Base-by-base conservation (phyloP, 2,113 vertebrate species). In the Bombycilla garrulus region DNA sequence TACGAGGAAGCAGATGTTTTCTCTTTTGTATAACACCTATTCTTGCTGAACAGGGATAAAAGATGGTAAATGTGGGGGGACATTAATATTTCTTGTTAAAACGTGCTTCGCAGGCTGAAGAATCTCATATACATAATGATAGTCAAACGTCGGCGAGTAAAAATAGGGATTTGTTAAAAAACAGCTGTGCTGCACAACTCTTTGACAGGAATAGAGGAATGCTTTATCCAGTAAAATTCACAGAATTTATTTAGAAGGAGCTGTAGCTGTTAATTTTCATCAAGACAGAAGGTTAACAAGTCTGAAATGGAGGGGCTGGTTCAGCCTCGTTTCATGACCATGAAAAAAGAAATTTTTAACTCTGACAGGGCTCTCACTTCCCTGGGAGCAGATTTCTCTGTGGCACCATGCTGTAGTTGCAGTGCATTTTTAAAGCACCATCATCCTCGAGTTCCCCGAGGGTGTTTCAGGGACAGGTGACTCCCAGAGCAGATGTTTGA, bases 61-160 rank as follows among this genome's bases (percentile, higher is more conserved):
- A 92, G 31, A 92, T 87, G 60, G 33, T 65, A 11, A 77, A 71
- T 78, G 69, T 53, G 81, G 65, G 44, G 22, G 84, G 54, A 42
- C 87, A 87, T 94, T 91, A 95, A 87, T 93, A 95, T 91, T 93
- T 96, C 83, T 91, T 92, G 86, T 89, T 95, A 60, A 83, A 89
- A 92, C 19, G 4, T 87, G 69, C 86, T 96, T 89, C 2, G 40
- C 81, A 94, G 91, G 56, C 80, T 94, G 91, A 81, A 74, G 83
- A 88, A 86, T 40, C 88, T 95, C 76, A 94, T 95, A 73, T 94
- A 81, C 92, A 94, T 94, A 96, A 92, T 97, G 88, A 81, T 47
- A 93, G 83, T 81, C 82, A 90, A 86, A 95, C 81, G 92, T 88
- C 76, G 10, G 80, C 38, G n/a, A 88, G 31, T 93, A 81, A 96